These are phyloP conservation scores for Holocentrus rufus DNA, from an alignment of 2,797 vertebrate genomes.

Conservation along the genomic window DNA sequence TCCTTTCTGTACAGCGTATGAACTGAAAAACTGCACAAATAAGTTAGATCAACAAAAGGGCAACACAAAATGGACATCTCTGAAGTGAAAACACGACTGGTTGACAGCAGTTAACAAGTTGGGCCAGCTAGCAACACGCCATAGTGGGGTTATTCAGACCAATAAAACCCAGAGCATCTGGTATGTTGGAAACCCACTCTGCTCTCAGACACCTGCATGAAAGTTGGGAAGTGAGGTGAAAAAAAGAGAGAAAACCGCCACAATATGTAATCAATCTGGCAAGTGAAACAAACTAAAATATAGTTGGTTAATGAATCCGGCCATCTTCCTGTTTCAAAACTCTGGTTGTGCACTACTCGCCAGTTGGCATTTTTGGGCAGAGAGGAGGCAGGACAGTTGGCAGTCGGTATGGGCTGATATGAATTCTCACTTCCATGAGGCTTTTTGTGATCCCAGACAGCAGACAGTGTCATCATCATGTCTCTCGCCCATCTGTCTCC, in stretches of 20 bases:
- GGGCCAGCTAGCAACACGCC: constrained; percentile 7
- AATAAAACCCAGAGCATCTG: constrained; percentile 27
- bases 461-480: constrained; percentile 80
- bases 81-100: background rate
- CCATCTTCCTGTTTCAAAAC: constrained; percentile 49
- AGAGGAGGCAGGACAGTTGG: constrained; percentile 76
- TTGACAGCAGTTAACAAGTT: background rate
- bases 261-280: constrained; percentile 7
- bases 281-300: constrained; percentile 19
- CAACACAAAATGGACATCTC: constrained; percentile 3
- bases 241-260: background rate
- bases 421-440: constrained; percentile 81
- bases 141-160: constrained; percentile 28
- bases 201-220: constrained; percentile 6
- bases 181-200: background rate
- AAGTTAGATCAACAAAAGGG: constrained; percentile 1
- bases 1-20: constrained; percentile 5
- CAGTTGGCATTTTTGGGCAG: constrained; percentile 74
- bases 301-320: constrained; percentile 36
- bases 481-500: constrained; percentile 81
- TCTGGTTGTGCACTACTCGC: constrained; percentile 54
- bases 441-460: constrained; percentile 82
- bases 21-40: background rate
- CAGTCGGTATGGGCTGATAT: constrained; percentile 71
- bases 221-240: background rate